Evolutionary conservation across 2,113 vertebrate species (phyloP).

Genomic region (human): GRCh38 chr5:103688501-103689000

Average conservation of each 20-base stretch:
- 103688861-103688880: not conserved
- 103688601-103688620: not conserved
- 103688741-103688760: not conserved
- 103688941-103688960: not conserved
- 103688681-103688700: not conserved
- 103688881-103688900: not conserved
- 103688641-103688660: conserved; percentile 1
- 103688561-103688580: not conserved
- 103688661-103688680: conserved; percentile 38
- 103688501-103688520: not conserved
- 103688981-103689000: not conserved
- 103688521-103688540: not conserved
- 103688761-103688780: not conserved
- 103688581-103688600: not conserved
- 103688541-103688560: not conserved
- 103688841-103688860: not conserved
- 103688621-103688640: conserved; percentile 30
- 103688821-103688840: not conserved
- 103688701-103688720: not conserved
- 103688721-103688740: not conserved
- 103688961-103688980: not conserved
- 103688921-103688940: not conserved
- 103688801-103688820: not conserved
- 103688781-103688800: not conserved
- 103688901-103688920: not conserved